A percentile compares a stretch with the other conserved stretches of the same genome.
Evolutionary conservation across 2,888 invertebrate species (phyloP).

Genomic region (Malacosoma neustria): DNA sequence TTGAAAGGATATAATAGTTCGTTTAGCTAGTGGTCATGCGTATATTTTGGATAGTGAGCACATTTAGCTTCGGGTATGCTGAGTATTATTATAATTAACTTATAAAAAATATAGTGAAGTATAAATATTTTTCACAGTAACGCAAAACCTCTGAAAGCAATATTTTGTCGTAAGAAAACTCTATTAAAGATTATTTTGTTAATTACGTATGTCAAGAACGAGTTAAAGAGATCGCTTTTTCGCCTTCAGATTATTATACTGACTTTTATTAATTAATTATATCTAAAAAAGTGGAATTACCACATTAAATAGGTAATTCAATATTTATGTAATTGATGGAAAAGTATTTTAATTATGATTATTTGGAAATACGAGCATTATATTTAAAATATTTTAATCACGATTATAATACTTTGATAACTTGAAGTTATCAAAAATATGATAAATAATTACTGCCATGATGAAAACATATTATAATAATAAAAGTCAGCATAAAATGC

Average conservation of each 20-base stretch:
- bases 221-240: constrained; percentile 6
- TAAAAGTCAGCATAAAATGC: constrained; percentile 38
- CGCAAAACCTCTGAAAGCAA: constrained; percentile 62
- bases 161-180: constrained; percentile 52
- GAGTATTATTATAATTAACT: constrained; percentile 28
- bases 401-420: no score
- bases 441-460: no score
- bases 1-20: constrained; percentile 41
- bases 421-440: not conserved
- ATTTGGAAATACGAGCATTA: no score
- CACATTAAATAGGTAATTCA: no score
- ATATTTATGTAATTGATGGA: no score
- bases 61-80: constrained; percentile 59
- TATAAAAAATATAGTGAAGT: constrained; percentile 19
- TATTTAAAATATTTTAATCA: no score
- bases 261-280: no score
- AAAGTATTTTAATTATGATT: no score
- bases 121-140: constrained; percentile 57
- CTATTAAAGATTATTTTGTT: constrained; percentile 12
- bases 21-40: constrained; percentile 72
- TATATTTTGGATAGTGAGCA: constrained; percentile 68
- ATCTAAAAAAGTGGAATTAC: no score
- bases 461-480: no score
- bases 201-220: constrained; percentile 5
- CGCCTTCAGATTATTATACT: constrained; percentile 1